Evolutionary conservation across 1,140 invertebrate species (phyloP).

Genomic region (Listronotus oregonensis): DNA sequence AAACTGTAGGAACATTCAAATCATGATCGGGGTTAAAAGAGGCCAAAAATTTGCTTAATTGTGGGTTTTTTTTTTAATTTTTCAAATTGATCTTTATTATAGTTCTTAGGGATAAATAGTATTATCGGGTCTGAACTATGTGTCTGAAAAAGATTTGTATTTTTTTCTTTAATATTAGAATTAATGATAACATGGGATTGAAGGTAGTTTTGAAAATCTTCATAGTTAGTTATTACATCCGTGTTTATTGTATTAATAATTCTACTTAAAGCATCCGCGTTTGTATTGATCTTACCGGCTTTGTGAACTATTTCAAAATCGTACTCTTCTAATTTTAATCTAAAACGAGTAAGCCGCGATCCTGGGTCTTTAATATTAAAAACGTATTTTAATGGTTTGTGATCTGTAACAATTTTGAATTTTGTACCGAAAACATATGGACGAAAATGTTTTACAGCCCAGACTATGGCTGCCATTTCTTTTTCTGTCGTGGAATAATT

Average conservation of each 20-base stretch:
- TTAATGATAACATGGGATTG: not conserved
- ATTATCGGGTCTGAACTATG: not conserved
- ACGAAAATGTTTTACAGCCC: conserved; percentile 14
- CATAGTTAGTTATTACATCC: not conserved
- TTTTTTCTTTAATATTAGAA: not conserved
- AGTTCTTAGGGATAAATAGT: conserved; percentile 18
- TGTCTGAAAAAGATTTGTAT: not conserved
- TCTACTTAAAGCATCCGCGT: conserved; percentile 40
- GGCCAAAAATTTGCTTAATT: not conserved
- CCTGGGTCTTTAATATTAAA: conserved; percentile 47
- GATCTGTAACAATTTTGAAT: conserved; percentile 55
- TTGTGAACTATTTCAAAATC: too few relatives aligned
- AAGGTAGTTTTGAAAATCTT: not conserved
- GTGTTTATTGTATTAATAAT: conserved; percentile 1
- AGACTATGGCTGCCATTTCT: conserved; percentile 15
- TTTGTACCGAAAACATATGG: conserved; percentile 46
- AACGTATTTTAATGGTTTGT: conserved; percentile 53
- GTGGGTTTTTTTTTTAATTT: not conserved
- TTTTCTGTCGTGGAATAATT: conserved; percentile 18
- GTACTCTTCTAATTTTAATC: not conserved
- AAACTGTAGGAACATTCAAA: conserved; percentile 5
- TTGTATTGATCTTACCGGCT: conserved; percentile 13
- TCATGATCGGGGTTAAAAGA: not conserved
- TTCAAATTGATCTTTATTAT: conserved; percentile 1
- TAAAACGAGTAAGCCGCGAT: conserved; percentile 48